These are phyloP conservation scores for Schizaphis graminum DNA, from an alignment of 2,888 invertebrate species.

Conservation along the genomic window DNA sequence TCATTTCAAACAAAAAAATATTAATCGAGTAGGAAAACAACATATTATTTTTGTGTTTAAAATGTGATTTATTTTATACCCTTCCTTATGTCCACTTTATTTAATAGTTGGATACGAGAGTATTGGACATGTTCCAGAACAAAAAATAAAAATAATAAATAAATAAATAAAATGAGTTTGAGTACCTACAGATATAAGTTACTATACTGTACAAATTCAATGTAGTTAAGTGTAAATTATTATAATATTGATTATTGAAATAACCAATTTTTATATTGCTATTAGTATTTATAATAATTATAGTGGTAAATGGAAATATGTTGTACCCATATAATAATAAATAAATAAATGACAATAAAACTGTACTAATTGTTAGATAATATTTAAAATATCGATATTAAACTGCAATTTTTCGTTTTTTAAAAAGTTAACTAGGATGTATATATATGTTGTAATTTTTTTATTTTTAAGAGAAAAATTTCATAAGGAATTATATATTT, in stretches of 20 bases:
- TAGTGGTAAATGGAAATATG: neutral
- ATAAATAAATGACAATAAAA: neutral
- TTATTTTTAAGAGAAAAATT: neutral
- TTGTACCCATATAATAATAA: neutral
- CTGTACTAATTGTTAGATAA: neutral
- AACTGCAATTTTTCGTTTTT: neutral
- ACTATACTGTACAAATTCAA: neutral
- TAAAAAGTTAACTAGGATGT: neutral
- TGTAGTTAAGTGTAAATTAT: neutral
- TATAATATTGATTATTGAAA: neutral
- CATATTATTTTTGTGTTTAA: neutral
- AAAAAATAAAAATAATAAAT: neutral
- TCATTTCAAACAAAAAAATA: neutral
- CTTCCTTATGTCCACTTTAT: neutral
- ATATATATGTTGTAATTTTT: neutral
- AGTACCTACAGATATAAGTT: neutral
- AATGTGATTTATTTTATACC: slow-evolving; percentile 9
- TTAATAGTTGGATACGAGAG: neutral
- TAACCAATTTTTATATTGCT: neutral
- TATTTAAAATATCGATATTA: neutral
- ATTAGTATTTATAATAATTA: neutral
- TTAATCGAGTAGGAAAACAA: neutral
- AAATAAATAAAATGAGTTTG: neutral
- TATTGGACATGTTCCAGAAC: slow-evolving; percentile 36
- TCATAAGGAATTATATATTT: neutral